Percentiles rank a stretch among this genome's conserved stretches.
phyloP scores from a whole-genome alignment of 2,888 invertebrate species.

The Cheilosia grossa region DNA sequence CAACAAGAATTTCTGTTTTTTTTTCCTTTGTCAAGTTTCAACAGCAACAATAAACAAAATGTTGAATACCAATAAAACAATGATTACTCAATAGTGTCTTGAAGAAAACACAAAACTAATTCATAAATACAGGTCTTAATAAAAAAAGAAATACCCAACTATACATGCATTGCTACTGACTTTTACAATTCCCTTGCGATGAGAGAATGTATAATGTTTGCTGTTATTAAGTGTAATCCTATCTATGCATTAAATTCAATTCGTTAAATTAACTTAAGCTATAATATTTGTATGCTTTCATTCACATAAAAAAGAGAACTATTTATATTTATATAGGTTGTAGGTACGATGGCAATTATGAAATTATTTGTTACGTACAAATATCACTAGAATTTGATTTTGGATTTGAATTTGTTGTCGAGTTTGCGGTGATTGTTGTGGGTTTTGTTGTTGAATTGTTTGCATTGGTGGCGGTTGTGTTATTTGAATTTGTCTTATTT shows the following conservation, averaged over 20 bases:
- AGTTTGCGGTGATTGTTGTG: conserved; percentile 49
- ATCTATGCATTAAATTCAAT: conserved; percentile 49
- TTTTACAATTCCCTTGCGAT: conserved; percentile 16
- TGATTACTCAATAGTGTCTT: not conserved
- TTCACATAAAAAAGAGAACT: conserved; percentile 30
- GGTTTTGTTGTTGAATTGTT: conserved; percentile 39
- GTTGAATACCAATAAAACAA: conserved; percentile 36
- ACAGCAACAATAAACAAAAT: conserved; percentile 70
- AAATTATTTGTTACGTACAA: conserved; percentile 79
- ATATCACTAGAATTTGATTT: conserved; percentile 78
- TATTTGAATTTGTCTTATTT: conserved; percentile 55
- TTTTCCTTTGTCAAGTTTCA: conserved; percentile 36
- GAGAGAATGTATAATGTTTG: conserved; percentile 27
- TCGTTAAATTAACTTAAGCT: conserved; percentile 61
- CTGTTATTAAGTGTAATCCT: conserved; percentile 40
- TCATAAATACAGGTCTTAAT: not conserved
- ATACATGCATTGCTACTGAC: conserved; percentile 25
- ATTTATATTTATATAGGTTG: conserved; percentile 64
- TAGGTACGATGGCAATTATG: conserved; percentile 76
- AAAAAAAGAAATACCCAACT: not conserved
- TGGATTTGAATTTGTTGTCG: conserved; percentile 76
- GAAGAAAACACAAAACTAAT: conserved; percentile 15
- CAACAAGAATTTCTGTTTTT: conserved; percentile 25
- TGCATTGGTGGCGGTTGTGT: conserved; percentile 30
- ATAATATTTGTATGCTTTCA: conserved; percentile 47